These are phyloP conservation scores for Caenorhabditis doughertyi DNA, from an alignment of 2,888 invertebrate genomes.

Conservation along the genomic window DNA sequence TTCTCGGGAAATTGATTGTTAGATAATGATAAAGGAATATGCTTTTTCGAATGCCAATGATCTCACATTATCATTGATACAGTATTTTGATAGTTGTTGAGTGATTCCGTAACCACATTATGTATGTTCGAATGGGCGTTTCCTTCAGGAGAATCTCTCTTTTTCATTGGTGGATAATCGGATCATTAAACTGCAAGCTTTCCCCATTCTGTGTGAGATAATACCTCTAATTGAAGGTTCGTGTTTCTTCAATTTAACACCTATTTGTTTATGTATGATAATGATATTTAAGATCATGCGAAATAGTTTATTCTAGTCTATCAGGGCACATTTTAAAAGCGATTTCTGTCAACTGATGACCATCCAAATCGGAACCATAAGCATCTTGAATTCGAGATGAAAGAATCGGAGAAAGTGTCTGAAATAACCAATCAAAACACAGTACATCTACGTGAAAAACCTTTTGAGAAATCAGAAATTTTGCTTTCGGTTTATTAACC, in stretches of 20 bases:
- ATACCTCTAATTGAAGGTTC: too few relatives aligned
- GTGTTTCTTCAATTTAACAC: too few relatives aligned
- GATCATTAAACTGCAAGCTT: too few relatives aligned
- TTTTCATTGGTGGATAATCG: background rate
- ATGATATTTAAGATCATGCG: background rate
- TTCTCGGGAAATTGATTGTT: slow-evolving; percentile 8
- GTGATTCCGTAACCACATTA: background rate
- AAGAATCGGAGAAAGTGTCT: slow-evolving; percentile 10
- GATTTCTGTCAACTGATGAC: slow-evolving; percentile 1
- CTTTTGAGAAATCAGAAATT: slow-evolving; percentile 7
- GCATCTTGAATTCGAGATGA: background rate
- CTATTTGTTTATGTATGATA: too few relatives aligned
- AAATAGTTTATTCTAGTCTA: background rate
- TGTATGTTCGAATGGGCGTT: background rate
- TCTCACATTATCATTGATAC: slow-evolving; percentile 9
- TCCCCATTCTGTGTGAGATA: too few relatives aligned
- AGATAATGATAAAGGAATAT: slow-evolving; percentile 2
- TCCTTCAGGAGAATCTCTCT: background rate
- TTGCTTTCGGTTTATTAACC: background rate
- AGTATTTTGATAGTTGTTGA: background rate
- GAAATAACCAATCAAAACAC: background rate
- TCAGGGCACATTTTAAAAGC: slow-evolving; percentile 14
- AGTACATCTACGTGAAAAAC: background rate
- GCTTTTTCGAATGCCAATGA: slow-evolving; percentile 18
- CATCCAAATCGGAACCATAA: background rate